A percentile compares a stretch with the other conserved stretches of the same genome.
phyloP scores from a whole-genome alignment of 1,140 invertebrate genomes.

The Goniozus legneri region DNA sequence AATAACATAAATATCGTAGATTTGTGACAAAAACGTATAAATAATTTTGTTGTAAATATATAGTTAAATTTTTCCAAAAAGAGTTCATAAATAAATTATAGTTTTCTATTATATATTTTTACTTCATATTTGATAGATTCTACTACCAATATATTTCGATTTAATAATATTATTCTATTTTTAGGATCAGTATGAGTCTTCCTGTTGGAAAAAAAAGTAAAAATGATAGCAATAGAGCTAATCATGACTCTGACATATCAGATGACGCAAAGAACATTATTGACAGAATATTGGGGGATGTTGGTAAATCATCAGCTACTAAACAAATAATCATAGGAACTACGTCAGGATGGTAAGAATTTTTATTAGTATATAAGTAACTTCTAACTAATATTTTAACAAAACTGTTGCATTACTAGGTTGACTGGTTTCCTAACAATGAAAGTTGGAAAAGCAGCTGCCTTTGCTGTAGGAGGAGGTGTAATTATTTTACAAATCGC shows the following conservation, averaged over 20 bases:
- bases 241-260: conserved; percentile 55
- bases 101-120: neutral
- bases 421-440: conserved; percentile 83
- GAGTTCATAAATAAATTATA: too few relatives aligned
- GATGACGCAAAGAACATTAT: conserved; percentile 66
- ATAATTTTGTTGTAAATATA: too few relatives aligned
- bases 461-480: conserved; percentile 82
- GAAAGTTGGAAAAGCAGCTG: conserved; percentile 88
- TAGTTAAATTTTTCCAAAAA: too few relatives aligned
- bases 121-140: neutral
- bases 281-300: conserved; percentile 71
- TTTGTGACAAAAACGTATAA: too few relatives aligned
- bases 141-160: too few relatives aligned
- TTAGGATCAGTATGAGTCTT: conserved; percentile 41
- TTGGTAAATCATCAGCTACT: conserved; percentile 77
- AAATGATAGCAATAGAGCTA: conserved; percentile 45
- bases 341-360: conserved; percentile 79
- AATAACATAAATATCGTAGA: too few relatives aligned
- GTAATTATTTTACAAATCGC: conserved; percentile 88
- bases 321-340: conserved; percentile 85
- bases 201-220: conserved; percentile 37
- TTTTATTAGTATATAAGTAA: neutral
- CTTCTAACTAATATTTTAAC: neutral
- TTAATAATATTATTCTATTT: conserved; percentile 17
- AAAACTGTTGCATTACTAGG: conserved; percentile 57